Evolutionary conservation across 92 coral and sea anemone genomes (phyloP).

Genomic region (Anthopleura xanthogrammica): DNA sequence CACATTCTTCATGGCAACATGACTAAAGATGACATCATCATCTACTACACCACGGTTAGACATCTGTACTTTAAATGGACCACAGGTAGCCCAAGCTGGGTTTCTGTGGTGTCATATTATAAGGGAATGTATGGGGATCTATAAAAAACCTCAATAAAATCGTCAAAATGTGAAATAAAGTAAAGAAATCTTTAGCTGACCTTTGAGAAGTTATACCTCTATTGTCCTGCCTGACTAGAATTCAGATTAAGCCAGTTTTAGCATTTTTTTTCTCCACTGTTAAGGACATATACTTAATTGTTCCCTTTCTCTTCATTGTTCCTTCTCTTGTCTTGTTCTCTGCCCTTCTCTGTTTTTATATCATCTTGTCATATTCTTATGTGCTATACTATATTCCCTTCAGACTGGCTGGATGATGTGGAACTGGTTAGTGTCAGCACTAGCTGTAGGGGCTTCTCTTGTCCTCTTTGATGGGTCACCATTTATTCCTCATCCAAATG

Average conservation of each 20-base stretch:
- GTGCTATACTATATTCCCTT: neutral
- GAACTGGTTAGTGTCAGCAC: slow-evolving; percentile 96
- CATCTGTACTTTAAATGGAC: too few relatives aligned
- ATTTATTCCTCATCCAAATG: slow-evolving; percentile 77
- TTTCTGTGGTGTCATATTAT: too few relatives aligned
- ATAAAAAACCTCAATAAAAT: too few relatives aligned
- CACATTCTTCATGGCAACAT: slow-evolving; percentile 93
- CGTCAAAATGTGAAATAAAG: too few relatives aligned
- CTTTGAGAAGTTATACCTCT: too few relatives aligned
- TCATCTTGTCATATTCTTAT: neutral
- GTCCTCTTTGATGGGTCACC: slow-evolving; percentile 97
- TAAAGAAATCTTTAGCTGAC: too few relatives aligned
- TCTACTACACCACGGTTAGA: slow-evolving; percentile 88
- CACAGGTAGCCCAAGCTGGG: too few relatives aligned
- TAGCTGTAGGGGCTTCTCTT: slow-evolving; percentile 86
- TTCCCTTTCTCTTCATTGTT: neutral
- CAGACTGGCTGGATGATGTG: slow-evolving; percentile 99
- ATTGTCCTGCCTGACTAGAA: too few relatives aligned
- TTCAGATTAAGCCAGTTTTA: too few relatives aligned
- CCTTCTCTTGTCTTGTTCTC: neutral
- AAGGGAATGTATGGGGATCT: too few relatives aligned
- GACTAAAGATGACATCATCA: slow-evolving; percentile 80
- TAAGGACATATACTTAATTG: too few relatives aligned
- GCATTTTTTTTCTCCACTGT: too few relatives aligned
- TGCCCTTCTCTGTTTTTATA: neutral